Base-by-base conservation (phyloP, 2,888 invertebrate genomes). In the Ornithoptera alexandrae region DNA sequence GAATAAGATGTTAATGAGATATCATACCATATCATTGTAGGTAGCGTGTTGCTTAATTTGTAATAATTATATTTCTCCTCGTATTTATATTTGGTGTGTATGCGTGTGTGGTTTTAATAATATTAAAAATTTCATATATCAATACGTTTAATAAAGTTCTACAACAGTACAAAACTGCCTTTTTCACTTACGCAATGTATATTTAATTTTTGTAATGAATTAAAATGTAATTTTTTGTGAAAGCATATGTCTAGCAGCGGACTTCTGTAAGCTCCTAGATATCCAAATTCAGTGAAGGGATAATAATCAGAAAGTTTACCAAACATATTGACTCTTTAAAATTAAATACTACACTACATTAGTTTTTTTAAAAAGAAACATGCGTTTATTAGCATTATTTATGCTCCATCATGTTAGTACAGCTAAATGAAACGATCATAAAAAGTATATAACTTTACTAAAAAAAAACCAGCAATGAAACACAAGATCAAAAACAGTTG, bases 141-240 rank as follows among this genome's bases (percentile, higher is more conserved):
- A 72, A 72, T 80, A 81, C 73, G 81, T 84, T 83, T 84, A 86
- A 84, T 88, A 86, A 87, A 85, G 78, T 84, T 87, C 79, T 74
- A 76, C 80, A 80, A 80, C 63, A 68, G 30, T 56, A 60, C 8
- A 81, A 81, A 82, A 81, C 81, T 83, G 81, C 81, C 74, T 8
- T 57, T 20, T 57, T 57, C 18, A 20, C 20, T 20, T 20, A n/a
- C 20, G 1, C 12, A 53, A n/a, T 53, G 15, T 18, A 2, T 1
- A n/a, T 17, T 53, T 30, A 30, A 53, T 53, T 53, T 17, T 53
- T 53, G 1, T 1, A 53, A n/a, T 1, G 0, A 39, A 39, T 39
- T 39, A 39, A 7, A 39, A 39, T 10, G 39, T 39, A 10, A 10
- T 18, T 18, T 53, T 53, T 53, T 6, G 18, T 1, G 6, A 18